phyloP scores from a whole-genome alignment of 1,140 invertebrate species.

The Penaeus chinensis region DNA sequence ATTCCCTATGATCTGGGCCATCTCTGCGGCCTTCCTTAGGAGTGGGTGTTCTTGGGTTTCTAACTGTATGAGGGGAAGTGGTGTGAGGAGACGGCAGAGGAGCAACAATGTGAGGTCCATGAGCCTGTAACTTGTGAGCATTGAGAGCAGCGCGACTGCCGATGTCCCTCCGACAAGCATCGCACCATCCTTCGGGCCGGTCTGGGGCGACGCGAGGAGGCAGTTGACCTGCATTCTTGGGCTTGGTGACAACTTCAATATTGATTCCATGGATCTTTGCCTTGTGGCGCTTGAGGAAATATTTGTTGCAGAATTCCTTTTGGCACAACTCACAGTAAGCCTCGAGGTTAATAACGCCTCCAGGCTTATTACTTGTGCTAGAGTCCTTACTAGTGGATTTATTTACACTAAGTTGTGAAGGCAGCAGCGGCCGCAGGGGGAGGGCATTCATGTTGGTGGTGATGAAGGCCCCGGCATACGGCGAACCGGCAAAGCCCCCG shows the following conservation, averaged over 20 bases:
- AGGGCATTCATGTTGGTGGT: slow-evolving; percentile 61
- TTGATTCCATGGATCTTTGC: slow-evolving; percentile 73
- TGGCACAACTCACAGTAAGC: slow-evolving; percentile 74
- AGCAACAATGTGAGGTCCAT: slow-evolving; percentile 60
- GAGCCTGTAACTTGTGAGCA: slow-evolving; percentile 63
- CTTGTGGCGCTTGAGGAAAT: slow-evolving; percentile 77
- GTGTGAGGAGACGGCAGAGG: slow-evolving; percentile 55
- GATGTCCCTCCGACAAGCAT: slow-evolving; percentile 62
- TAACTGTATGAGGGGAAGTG: slow-evolving; percentile 30
- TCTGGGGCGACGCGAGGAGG: slow-evolving; percentile 57
- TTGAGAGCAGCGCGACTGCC: slow-evolving; percentile 58
- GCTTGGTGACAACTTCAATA: slow-evolving; percentile 61
- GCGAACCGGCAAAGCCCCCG: slow-evolving; percentile 54
- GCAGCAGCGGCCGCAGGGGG: slow-evolving; percentile 49
- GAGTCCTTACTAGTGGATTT: slow-evolving; percentile 12
- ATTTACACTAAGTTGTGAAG: slow-evolving; percentile 33
- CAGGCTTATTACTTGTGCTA: slow-evolving; percentile 19
- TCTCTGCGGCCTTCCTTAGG: slow-evolving; percentile 46
- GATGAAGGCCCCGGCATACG: slow-evolving; percentile 63
- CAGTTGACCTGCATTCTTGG: slow-evolving; percentile 40
- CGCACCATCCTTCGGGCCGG: slow-evolving; percentile 62
- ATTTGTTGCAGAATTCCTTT: slow-evolving; percentile 81
- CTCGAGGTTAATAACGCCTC: slow-evolving; percentile 65
- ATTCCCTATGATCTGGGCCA: slow-evolving; percentile 44
- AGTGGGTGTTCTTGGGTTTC: slow-evolving; percentile 46